These are phyloP conservation scores for Semotilus atromaculatus DNA, from an alignment of 2,797 vertebrate species.

Conservation along the genomic window DNA sequence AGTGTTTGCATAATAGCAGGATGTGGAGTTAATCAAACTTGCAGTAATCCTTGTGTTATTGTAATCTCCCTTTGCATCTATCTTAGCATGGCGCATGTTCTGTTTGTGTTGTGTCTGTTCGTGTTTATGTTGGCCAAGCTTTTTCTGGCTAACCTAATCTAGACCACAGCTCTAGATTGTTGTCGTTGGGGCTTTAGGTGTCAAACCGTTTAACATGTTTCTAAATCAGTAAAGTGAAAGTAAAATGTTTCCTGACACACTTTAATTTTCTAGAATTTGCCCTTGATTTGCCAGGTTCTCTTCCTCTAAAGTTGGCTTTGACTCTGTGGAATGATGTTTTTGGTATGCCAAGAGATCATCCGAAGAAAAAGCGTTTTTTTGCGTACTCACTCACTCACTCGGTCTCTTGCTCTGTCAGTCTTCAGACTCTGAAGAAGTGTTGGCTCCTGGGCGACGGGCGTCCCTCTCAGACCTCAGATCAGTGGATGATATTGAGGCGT, in stretches of 20 bases:
- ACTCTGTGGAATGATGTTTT: background rate
- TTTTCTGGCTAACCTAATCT: background rate
- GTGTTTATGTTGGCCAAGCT: background rate
- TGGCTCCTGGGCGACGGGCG: slow-evolving; percentile 83
- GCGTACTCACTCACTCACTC: background rate
- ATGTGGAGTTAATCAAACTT: background rate
- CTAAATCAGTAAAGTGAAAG: background rate
- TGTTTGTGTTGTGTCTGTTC: background rate
- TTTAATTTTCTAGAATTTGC: background rate
- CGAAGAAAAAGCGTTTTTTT: background rate
- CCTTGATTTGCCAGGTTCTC: background rate
- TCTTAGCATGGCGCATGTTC: background rate
- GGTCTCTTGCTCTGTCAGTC: slow-evolving; percentile 70
- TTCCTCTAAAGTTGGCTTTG: background rate
- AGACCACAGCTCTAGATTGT: background rate
- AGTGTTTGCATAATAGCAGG: background rate
- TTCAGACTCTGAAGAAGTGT: slow-evolving; percentile 83
- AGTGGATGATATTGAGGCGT: slow-evolving; percentile 84
- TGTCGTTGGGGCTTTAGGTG: background rate
- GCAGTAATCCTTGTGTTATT: background rate
- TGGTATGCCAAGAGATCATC: background rate
- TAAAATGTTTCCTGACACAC: background rate
- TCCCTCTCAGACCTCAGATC: slow-evolving; percentile 88
- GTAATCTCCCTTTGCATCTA: background rate
- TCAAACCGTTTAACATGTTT: background rate